These are phyloP conservation scores for Urocynchramus pylzowi DNA, from an alignment of 2,113 vertebrate genomes.

Conservation along the genomic window DNA sequence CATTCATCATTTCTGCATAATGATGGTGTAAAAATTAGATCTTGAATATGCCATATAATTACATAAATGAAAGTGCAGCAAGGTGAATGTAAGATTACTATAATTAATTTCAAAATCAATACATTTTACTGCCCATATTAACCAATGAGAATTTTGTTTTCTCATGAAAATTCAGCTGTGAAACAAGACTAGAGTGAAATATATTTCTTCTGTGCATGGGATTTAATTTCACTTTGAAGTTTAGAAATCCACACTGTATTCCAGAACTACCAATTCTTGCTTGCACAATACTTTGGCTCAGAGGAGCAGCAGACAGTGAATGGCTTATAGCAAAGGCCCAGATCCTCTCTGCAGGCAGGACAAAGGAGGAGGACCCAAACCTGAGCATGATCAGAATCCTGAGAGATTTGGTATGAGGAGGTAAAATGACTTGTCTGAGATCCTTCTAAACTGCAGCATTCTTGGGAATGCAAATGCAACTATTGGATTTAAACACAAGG, in stretches of 20 bases:
- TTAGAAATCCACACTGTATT: neutral
- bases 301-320: neutral
- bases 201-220: neutral
- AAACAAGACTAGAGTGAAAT: neutral
- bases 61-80: neutral
- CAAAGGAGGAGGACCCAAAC: neutral
- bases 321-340: neutral
- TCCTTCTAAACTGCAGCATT: neutral
- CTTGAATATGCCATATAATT: neutral
- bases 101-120: neutral
- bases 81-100: neutral
- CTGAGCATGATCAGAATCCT: neutral
- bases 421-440: neutral
- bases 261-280: neutral
- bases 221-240: neutral
- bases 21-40: neutral
- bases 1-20: neutral
- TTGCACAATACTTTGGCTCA: neutral
- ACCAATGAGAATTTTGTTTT: neutral
- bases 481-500: neutral
- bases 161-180: neutral
- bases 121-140: neutral
- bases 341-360: neutral
- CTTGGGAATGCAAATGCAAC: neutral
- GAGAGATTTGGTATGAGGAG: neutral